A percentile compares a stretch with the other conserved stretches of the same genome.
These are phyloP conservation scores for Chydorus sphaericus DNA, from an alignment of 2,888 invertebrate species.

Conservation along the genomic window DNA sequence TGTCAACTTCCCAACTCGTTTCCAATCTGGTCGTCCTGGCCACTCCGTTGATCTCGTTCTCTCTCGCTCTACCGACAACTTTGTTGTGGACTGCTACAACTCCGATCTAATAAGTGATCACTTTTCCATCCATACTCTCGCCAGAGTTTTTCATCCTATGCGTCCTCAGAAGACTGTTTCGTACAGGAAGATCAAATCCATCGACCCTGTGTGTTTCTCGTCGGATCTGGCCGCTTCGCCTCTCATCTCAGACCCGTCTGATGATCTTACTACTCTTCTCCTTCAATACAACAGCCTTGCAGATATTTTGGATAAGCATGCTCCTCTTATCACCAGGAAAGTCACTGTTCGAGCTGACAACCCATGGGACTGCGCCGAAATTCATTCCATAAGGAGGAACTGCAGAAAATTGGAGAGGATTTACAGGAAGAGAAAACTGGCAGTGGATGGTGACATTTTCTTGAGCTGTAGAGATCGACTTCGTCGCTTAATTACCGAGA, in stretches of 20 bases:
- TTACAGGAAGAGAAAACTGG: neutral
- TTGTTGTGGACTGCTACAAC: neutral
- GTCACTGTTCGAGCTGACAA: neutral
- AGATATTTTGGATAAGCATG: neutral
- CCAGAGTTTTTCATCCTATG: neutral
- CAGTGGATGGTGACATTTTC: neutral
- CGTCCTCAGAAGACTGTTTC: neutral
- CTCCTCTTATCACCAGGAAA: neutral
- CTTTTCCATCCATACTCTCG: conserved; percentile 1
- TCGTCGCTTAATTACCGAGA: neutral
- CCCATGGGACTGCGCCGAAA: neutral
- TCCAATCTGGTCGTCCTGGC: too few relatives aligned
- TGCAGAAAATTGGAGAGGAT: neutral
- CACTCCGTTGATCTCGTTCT: conserved; percentile 8
- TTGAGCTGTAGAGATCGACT: neutral
- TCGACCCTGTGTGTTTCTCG: neutral
- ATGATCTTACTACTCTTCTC: neutral
- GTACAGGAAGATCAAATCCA: neutral
- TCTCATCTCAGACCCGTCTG: neutral
- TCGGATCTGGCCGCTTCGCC: neutral
- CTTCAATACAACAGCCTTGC: neutral
- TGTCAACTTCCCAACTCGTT: neutral
- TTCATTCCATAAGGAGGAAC: neutral
- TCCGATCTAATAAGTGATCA: neutral
- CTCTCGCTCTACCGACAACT: conserved; percentile 2